Evolutionary conservation across 2,888 invertebrate genomes (phyloP).

Genomic region (Drosophila quasianomalipes): DNA sequence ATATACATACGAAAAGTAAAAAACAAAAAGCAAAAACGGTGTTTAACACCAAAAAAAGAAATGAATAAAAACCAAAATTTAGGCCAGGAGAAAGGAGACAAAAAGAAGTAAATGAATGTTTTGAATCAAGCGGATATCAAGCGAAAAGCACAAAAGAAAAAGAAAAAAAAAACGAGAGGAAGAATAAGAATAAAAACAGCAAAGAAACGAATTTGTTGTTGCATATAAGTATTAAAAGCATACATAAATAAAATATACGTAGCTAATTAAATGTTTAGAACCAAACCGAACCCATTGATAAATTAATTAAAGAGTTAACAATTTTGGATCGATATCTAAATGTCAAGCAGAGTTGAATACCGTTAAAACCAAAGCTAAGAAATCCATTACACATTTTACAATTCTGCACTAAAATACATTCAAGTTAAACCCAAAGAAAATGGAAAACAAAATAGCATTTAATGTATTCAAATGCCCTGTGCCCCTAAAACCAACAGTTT

Average conservation of each 20-base stretch:
- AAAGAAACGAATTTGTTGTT: conserved; percentile 75
- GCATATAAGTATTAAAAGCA: conserved; percentile 55
- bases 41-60: conserved; percentile 68
- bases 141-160: conserved; percentile 11
- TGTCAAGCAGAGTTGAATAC: conserved; percentile 48
- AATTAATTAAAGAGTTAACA: conserved; percentile 42
- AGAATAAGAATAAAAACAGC: conserved; percentile 1
- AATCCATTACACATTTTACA: conserved; percentile 38
- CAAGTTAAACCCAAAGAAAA: conserved; percentile 1
- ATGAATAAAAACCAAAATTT: conserved; percentile 20
- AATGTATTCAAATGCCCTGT: conserved; percentile 19
- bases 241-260: conserved; percentile 39
- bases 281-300: conserved; percentile 43
- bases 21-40: conserved; percentile 74
- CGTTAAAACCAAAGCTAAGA: conserved; percentile 14
- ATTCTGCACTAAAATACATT: conserved; percentile 31
- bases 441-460: conserved; percentile 5
- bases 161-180: not conserved
- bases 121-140: conserved; percentile 24
- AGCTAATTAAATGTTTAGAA: conserved; percentile 77
- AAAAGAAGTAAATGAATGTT: conserved; percentile 38
- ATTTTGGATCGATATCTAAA: conserved; percentile 34
- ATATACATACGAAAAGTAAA: conserved; percentile 60
- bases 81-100: conserved; percentile 28
- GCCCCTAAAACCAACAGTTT: conserved; percentile 3